Evolutionary conservation across 2,888 invertebrate genomes (phyloP).

Genomic region (Alsophila aescularia): DNA sequence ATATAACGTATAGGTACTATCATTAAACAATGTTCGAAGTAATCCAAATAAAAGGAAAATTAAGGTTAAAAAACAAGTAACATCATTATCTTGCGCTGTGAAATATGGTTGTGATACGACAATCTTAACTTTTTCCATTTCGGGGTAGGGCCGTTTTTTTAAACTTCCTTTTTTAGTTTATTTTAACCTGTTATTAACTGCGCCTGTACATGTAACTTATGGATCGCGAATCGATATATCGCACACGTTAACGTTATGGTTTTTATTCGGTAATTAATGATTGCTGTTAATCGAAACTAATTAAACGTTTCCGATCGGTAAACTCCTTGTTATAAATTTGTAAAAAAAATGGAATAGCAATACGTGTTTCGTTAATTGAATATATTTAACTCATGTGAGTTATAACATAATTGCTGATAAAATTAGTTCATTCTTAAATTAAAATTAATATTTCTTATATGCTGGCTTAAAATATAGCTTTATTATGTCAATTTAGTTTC

Average conservation of each 20-base stretch:
- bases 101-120: conserved; percentile 57
- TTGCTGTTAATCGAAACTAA: conserved; percentile 60
- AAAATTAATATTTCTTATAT: not conserved
- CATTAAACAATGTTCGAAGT: conserved; percentile 40
- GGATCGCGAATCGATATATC: conserved; percentile 49
- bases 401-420: conserved; percentile 10
- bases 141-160: conserved; percentile 43
- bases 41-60: conserved; percentile 47
- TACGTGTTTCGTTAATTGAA: conserved; percentile 45
- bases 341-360: conserved; percentile 40
- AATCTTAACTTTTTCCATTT: conserved; percentile 57
- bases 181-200: conserved; percentile 38
- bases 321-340: conserved; percentile 53
- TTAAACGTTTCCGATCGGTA: conserved; percentile 66
- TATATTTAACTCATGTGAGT: conserved; percentile 30
- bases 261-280: conserved; percentile 51
- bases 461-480: no score
- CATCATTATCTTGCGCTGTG: conserved; percentile 54
- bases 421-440: not conserved
- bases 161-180: conserved; percentile 35
- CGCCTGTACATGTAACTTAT: conserved; percentile 48
- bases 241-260: conserved; percentile 30
- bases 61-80: conserved; percentile 46
- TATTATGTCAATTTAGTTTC: no score
- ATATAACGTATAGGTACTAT: conserved; percentile 21